Base-by-base conservation (phyloP, 2,113 vertebrate species). In the Anarhynchus alexandrinus region DNA sequence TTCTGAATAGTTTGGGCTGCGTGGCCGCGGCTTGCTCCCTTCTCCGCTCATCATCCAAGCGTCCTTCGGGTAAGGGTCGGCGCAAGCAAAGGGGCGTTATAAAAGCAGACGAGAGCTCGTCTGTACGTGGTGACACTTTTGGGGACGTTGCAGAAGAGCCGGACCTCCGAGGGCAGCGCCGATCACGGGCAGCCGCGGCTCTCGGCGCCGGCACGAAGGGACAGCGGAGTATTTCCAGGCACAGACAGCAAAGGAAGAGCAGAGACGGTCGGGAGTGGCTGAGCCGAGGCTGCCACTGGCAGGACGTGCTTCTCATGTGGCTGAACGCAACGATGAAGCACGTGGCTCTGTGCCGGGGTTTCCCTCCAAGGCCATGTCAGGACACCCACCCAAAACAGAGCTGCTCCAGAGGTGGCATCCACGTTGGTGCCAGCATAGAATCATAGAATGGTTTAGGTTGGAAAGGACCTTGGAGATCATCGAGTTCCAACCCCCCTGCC, bases 231-330 rank as follows among this genome's bases (percentile, higher is more conserved):
- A 22, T 32, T 65, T 67, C 1, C 7, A 71, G 43, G 57, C 34
- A 11, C 7, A 2, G 14, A 45, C 11, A 54, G 87, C 57, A 27
- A n/a, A 77, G 38, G 70, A 32, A 70, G 43, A 82, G 69, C 55
- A 38, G 74, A 57, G 79, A 61, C 2, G 3, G 16, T 8, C 1
- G 10, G 61, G 30, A 49, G 15, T 4, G n/a, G 59, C 0, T n/a
- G 4, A 93, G 62, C 70, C 82, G 71, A 59, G 70, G 43, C 82
- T 47, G 87, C 34, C 1, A 0, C 64, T 77, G 82, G 77, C 92
- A 66, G 70, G 82, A n/a, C 1, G 6, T 4, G 13, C 66, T 54
- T 66, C 82, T 82, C 70, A 3, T 8, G 34, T 15, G 2, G 7
- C 36, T 23, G 76, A 82, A 64, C 7, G 4, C n/a, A n/a, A 40